Conservation (phyloP, 2,888 invertebrate genomes). For the Colletes collaris region DNA sequence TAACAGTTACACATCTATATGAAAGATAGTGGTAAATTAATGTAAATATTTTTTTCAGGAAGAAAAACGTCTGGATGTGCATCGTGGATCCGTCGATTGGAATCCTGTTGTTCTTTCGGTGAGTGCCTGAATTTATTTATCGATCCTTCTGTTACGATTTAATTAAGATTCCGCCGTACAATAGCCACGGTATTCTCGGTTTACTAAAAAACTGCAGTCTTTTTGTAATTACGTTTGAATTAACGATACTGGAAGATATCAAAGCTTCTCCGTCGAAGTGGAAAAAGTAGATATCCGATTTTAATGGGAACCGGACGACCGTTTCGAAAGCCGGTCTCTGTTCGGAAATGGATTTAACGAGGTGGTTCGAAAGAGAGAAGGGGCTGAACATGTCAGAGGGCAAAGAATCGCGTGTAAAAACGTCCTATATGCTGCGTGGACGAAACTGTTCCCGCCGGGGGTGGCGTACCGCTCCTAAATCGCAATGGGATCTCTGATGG, state of each 20-base stretch:
- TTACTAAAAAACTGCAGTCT: neutral
- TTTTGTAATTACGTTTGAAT: slow-evolving; percentile 35
- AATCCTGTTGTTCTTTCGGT: too few species aligned
- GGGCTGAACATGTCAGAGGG: slow-evolving; percentile 17
- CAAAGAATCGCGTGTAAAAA: slow-evolving; percentile 39
- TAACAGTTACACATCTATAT: too few species aligned
- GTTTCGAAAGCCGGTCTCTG: slow-evolving; percentile 37
- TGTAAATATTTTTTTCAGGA: too few species aligned
- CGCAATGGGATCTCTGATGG: slow-evolving; percentile 7
- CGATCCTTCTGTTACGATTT: too few species aligned
- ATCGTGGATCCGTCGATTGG: too few species aligned
- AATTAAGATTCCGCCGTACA: too few species aligned
- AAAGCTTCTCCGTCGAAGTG: slow-evolving; percentile 4
- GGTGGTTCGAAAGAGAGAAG: slow-evolving; percentile 28
- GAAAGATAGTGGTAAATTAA: too few species aligned
- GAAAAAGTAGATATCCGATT: slow-evolving; percentile 39
- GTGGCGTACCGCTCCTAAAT: neutral
- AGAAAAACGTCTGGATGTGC: too few species aligned
- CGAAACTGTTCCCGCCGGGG: slow-evolving; percentile 26
- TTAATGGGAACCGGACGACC: slow-evolving; percentile 42
- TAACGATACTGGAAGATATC: slow-evolving; percentile 24
- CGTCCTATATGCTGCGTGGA: neutral
- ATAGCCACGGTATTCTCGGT: too few species aligned
- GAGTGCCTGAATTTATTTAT: too few species aligned
- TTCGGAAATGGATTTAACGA: slow-evolving; percentile 56